Percentiles rank a stretch among this genome's conserved stretches.
These are phyloP conservation scores for Hippocampus abdominalis DNA, from an alignment of 2,113 vertebrate species.

Conservation along the genomic window DNA sequence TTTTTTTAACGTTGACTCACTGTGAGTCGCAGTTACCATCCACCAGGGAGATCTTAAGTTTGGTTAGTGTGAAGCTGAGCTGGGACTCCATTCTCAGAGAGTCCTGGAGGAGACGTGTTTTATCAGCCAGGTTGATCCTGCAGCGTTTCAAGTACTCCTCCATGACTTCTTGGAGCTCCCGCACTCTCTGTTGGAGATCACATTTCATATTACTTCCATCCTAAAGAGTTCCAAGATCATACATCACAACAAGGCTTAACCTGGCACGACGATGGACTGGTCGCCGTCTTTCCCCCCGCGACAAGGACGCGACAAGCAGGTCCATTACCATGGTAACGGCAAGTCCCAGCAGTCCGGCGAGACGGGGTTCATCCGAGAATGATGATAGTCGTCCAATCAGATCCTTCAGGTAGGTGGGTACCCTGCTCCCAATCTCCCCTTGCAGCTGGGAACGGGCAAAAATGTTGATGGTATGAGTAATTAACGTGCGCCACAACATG, in stretches of 20 bases:
- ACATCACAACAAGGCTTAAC: conserved; percentile 23
- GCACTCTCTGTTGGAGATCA: conserved; percentile 37
- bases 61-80: conserved; percentile 63
- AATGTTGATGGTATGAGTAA: not conserved
- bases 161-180: conserved; percentile 64
- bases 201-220: not conserved
- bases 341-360: conserved; percentile 58
- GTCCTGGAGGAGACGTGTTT: conserved; percentile 49
- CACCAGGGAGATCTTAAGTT: conserved; percentile 61
- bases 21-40: conserved; percentile 53
- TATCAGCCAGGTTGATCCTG: conserved; percentile 54
- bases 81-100: conserved; percentile 53
- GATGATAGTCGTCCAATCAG: conserved; percentile 56
- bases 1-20: conserved; percentile 17
- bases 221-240: not conserved
- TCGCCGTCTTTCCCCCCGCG: conserved; percentile 35
- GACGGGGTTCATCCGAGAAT: conserved; percentile 61
- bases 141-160: conserved; percentile 71
- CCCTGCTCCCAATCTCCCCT: conserved; percentile 45
- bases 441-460: conserved; percentile 36
- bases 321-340: conserved; percentile 65
- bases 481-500: not conserved
- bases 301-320: conserved; percentile 44
- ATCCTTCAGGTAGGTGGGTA: conserved; percentile 62
- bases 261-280: conserved; percentile 42